Conservation (phyloP, 2,797 vertebrate genomes). For the Chiroxiphia lanceolata region DNA sequence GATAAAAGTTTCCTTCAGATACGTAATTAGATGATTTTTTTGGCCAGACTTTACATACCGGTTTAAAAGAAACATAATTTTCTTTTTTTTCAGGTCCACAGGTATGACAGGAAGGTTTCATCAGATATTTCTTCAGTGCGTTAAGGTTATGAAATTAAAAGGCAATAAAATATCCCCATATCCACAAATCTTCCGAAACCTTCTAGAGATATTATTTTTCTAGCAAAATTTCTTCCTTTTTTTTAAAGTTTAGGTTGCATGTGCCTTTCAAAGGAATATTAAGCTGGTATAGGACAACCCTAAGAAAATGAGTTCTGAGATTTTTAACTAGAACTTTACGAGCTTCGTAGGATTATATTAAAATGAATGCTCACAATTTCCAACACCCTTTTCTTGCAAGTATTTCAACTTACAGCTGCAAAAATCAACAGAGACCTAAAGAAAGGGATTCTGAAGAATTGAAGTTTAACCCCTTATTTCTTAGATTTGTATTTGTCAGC, state of each 20-base stretch:
- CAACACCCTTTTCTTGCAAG: neutral
- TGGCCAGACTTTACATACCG: neutral
- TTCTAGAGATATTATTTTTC: neutral
- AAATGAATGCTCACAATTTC: neutral
- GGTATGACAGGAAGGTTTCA: neutral
- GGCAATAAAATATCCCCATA: neutral
- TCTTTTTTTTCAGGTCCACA: neutral
- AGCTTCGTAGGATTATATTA: neutral
- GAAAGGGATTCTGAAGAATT: neutral
- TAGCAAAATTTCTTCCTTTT: neutral
- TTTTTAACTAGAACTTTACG: neutral
- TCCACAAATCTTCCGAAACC: neutral
- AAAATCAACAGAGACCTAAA: neutral
- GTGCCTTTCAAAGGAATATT: neutral
- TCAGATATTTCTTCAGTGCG: neutral
- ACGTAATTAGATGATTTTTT: neutral
- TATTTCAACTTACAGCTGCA: neutral
- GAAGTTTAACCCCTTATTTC: neutral
- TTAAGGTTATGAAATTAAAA: neutral
- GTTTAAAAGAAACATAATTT: neutral
- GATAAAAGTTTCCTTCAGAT: slow-evolving; percentile 45
- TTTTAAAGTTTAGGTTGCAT: neutral
- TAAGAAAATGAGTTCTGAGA: neutral
- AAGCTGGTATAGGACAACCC: neutral
- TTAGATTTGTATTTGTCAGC: neutral